These are phyloP conservation scores for Hemicordylus capensis DNA, from an alignment of 2,113 vertebrate species.

Conservation along the genomic window DNA sequence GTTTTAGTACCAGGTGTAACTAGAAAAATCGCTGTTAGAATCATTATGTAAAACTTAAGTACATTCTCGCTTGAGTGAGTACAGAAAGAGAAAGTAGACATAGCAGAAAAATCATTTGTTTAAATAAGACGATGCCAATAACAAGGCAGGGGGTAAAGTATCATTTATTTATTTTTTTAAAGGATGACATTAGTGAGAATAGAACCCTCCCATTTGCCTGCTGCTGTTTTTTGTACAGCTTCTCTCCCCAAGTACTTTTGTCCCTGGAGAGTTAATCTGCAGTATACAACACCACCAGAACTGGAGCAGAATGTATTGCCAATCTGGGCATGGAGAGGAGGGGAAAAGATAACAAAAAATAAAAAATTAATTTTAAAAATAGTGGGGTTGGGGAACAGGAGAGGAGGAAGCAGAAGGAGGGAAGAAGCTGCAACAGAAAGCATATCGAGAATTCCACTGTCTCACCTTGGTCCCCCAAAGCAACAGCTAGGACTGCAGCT, in stretches of 20 bases:
- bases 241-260: background rate
- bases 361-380: background rate
- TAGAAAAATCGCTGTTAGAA: background rate
- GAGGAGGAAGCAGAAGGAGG: background rate
- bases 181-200: background rate
- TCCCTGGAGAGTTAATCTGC: no score
- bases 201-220: background rate
- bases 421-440: background rate
- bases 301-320: background rate
- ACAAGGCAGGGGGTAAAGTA: background rate
- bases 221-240: no score
- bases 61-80: background rate
- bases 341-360: background rate
- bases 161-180: no score
- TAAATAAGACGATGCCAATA: no score
- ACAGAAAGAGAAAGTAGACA: background rate
- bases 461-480: constrained; percentile 29
- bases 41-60: background rate
- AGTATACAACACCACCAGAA: background rate
- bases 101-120: background rate
- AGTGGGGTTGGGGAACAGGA: background rate
- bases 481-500: background rate
- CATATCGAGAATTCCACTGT: background rate
- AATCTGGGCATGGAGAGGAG: background rate
- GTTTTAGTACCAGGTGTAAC: background rate